These are phyloP conservation scores for Pimpla rufipes DNA, from an alignment of 2,888 invertebrate genomes.

Conservation along the genomic window DNA sequence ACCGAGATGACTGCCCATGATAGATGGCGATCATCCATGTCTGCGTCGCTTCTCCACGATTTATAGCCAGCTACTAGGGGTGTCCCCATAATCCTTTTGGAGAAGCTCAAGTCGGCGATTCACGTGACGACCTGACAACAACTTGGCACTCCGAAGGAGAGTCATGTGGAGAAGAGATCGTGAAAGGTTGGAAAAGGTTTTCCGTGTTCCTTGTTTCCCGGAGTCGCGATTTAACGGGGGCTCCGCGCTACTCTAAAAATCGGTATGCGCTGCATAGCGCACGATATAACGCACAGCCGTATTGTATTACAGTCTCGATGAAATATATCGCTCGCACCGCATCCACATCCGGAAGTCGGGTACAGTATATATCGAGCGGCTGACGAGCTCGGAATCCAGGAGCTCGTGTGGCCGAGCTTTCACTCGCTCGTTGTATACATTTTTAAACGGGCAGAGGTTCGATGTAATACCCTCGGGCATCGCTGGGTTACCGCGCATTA, in stretches of 20 bases:
- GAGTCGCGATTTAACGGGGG: conserved; percentile 34
- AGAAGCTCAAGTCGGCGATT: conserved; percentile 76
- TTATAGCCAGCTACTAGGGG: not conserved
- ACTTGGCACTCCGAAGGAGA: conserved; percentile 51
- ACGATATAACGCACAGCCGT: conserved; percentile 6
- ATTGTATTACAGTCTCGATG: conserved; percentile 39
- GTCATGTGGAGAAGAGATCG: conserved; percentile 16
- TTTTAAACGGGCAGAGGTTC: conserved; percentile 53
- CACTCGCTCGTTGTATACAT: conserved; percentile 47
- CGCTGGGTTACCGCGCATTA: conserved; percentile 48
- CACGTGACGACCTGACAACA: conserved; percentile 74
- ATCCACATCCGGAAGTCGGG: conserved; percentile 39
- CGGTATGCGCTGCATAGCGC: conserved; percentile 14
- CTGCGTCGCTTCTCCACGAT: not conserved
- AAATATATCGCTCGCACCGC: conserved; percentile 36
- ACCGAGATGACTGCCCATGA: not conserved
- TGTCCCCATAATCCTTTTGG: conserved; percentile 71
- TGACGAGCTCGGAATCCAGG: conserved; percentile 29
- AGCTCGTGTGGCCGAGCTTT: not conserved
- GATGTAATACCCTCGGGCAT: conserved; percentile 40
- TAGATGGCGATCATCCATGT: conserved; percentile 1
- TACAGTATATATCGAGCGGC: conserved; percentile 14
- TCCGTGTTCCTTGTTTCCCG: conserved; percentile 63
- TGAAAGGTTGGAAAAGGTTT: conserved; percentile 64
- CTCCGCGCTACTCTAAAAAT: conserved; percentile 1